phyloP scores from a whole-genome alignment of 2,797 vertebrate genomes.

The Cheirogaleus major region DNA sequence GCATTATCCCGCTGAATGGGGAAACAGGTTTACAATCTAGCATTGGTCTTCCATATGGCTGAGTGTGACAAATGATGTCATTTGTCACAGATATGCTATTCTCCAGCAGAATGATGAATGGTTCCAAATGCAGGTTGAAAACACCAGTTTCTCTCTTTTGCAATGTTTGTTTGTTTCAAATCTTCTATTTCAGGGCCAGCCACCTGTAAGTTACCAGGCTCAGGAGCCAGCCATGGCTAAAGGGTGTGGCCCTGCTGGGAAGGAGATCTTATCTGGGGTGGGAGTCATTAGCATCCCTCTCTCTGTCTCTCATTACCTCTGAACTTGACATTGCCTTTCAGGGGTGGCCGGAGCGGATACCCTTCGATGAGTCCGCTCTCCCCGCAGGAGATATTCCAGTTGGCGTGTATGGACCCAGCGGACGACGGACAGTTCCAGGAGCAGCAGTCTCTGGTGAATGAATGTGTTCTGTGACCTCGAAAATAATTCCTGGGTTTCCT shows the following conservation, averaged over 20 bases:
- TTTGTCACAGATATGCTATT: slow-evolving; percentile 64
- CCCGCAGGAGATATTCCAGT: slow-evolving; percentile 96
- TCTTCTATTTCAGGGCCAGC: neutral
- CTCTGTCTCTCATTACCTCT: slow-evolving; percentile 43
- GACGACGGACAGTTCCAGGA: slow-evolving; percentile 88
- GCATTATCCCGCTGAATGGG: slow-evolving; percentile 23
- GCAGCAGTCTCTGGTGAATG: slow-evolving; percentile 92
- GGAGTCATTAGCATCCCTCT: neutral
- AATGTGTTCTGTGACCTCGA: neutral
- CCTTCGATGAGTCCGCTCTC: slow-evolving; percentile 95
- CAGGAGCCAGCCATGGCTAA: neutral
- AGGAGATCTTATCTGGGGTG: neutral
- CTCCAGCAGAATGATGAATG: slow-evolving; percentile 48
- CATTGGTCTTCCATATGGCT: slow-evolving; percentile 69
- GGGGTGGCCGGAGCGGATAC: slow-evolving; percentile 92
- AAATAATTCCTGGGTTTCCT: neutral
- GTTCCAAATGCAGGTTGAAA: slow-evolving; percentile 59
- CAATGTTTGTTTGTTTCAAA: neutral
- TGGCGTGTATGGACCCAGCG: slow-evolving; percentile 89
- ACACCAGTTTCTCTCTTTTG: slow-evolving; percentile 50
- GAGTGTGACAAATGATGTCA: slow-evolving; percentile 70
- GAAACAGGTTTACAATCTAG: slow-evolving; percentile 57
- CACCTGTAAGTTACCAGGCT: slow-evolving; percentile 20
- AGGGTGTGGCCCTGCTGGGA: neutral
- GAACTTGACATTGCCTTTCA: slow-evolving; percentile 81